Base-by-base conservation (phyloP, 2,113 vertebrate species). In the Perccottus glenii region DNA sequence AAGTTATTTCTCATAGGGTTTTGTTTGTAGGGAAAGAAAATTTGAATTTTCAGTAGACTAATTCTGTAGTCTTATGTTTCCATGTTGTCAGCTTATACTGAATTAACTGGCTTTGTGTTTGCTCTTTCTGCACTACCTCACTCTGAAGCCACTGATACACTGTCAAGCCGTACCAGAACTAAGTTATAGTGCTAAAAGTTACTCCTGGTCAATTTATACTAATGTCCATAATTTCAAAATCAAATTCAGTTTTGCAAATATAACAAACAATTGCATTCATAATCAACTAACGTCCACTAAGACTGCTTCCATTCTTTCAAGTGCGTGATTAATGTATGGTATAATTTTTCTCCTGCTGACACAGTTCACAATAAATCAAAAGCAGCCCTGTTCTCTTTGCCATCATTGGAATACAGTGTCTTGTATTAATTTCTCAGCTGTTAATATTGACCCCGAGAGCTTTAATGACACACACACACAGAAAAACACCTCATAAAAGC, bases 351-450 rank as follows among this genome's bases (percentile, higher is more conserved):
- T 48, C 14, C 11, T 48, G 51, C 72, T 67, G 27, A 45, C 51
- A 61, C 46, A 27, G 33, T 38, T 3, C 3, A 32, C 67, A 65
- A 50, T 66, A 48, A 61, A 67, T 63, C 58, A 64, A 59, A 59
- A 36, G n/a, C 9, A 60, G 19, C 5, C 10, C 35, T 58, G 5
- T 36, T 57, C 51, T 1, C 35, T 58, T 60, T 63, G 51, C 67
- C 69, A 48, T 63, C 70, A 77, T 35, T 16, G n/a, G 46, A 81
- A 87, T 70, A 67, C 74, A 49, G 76, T 83, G 70, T 62, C 75
- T 84, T 84, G 64, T 85, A 82, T 86, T 82, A 77, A 86, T 88
- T 86, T 75, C 66, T 56, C 76, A 75, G 81, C 73, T 81, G 62
- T 70, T 88, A 77, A 80, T 64, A 60, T 85, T 83, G 84, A 87